phyloP scores from a whole-genome alignment of 2,888 invertebrate species.

The Hylaea fasciaria region DNA sequence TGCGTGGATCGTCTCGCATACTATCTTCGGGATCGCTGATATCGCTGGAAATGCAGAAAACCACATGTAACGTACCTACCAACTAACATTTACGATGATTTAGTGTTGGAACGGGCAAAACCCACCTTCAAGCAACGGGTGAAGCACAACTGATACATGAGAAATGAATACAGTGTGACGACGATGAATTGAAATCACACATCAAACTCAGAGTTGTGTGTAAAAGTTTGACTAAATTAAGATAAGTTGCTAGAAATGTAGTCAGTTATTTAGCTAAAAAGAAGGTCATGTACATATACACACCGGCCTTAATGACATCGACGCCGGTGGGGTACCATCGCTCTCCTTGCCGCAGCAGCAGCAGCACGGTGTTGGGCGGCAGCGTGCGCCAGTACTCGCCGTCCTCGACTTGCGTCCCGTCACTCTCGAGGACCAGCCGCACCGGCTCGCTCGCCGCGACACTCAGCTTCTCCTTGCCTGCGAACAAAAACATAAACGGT shows the following conservation, averaged over 20 bases:
- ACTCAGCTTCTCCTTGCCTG: conserved; percentile 94
- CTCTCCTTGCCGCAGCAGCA: conserved; percentile 95
- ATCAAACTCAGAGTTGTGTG: too few species aligned
- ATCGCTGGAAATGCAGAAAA: conserved; percentile 88
- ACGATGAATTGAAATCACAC: too few species aligned
- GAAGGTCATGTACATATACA: conserved; percentile 49
- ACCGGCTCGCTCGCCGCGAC: conserved; percentile 94
- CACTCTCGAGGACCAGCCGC: conserved; percentile 95
- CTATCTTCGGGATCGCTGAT: conserved; percentile 97
- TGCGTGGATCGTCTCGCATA: conserved; percentile 98
- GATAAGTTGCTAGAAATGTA: not conserved
- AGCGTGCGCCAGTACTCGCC: conserved; percentile 97
- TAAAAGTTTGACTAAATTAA: too few species aligned
- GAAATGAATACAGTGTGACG: too few species aligned
- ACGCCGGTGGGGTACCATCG: conserved; percentile 97
- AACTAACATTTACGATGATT: not conserved
- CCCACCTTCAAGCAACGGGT: too few species aligned
- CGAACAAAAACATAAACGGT: not conserved
- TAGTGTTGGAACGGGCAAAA: not conserved
- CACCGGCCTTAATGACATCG: conserved; percentile 97
- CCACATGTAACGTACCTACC: not conserved
- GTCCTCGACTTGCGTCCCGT: conserved; percentile 98
- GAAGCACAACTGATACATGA: not conserved
- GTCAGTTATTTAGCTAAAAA: not conserved
- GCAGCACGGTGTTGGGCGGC: conserved; percentile 95